Evolutionary conservation across 2,113 vertebrate genomes (phyloP), one percentile per base, ranked within the genome.

Genomic region (Actenoides hombroni): DNA sequence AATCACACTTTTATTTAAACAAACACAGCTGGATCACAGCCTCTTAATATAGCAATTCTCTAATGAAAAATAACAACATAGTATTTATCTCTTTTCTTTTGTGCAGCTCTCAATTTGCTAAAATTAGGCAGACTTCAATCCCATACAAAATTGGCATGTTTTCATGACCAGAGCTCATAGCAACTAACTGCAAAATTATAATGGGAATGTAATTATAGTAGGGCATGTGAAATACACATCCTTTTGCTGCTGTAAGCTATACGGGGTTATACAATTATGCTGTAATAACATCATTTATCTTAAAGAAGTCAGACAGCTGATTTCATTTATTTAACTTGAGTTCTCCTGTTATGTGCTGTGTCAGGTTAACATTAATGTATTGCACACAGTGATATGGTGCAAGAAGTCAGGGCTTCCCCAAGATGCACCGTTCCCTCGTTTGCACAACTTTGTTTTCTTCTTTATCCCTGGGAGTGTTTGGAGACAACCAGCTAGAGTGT

Each of bases 1-100:
- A 98, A 98, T 98, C 98, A 98, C 98, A 98, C 98, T 98, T 98
- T 98, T 98, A 98, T 98, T 98, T 98, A 98, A 98, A 98, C 98
- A 98, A 98, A 98, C 98, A 98, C 98, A 98, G 98, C 98, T 98
- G 98, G 98, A 98, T 98, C 95, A 57, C 97, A 98, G 98, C 98
- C 98, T 98, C 98, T 98, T 98, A 98, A 98, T 98, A 98, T 98
- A 98, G 98, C 98, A 98, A 98, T 98, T 98, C 98, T 98, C 97
- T 98, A 98, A 98, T 98, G 98, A 98, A 98, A 98, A 98, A 98
- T 98, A 98, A 98, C 98, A 98, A 98, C 98, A 98, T 98, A 96
- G 97, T 97, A 97, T 98, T 98, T 98, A 98, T 98, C 98, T 98
- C 98, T 98, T 98, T 98, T 98, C 98, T 98, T 98, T 98, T 98